Percentiles rank a stretch among this genome's conserved stretches.
These are phyloP conservation scores for Siphonodentalium dalli DNA, from an alignment of 2,888 invertebrate species.

Conservation along the genomic window DNA sequence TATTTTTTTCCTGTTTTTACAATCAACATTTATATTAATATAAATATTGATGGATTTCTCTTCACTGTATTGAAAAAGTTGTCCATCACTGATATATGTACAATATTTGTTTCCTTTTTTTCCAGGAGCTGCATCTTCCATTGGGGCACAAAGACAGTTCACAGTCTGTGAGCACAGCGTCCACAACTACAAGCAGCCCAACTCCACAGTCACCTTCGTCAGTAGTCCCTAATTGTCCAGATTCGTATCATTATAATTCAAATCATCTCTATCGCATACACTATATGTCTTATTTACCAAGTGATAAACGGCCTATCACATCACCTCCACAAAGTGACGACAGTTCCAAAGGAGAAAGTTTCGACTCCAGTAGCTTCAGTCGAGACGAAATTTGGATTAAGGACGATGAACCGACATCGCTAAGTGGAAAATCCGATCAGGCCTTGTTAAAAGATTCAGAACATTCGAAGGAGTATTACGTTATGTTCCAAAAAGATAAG, in stretches of 20 bases:
- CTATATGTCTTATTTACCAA: constrained; percentile 68
- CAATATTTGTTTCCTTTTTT: constrained; percentile 32
- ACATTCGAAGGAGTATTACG: constrained; percentile 49
- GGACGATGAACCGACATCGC: constrained; percentile 44
- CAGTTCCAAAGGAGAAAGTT: constrained; percentile 42
- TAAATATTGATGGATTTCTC: no score
- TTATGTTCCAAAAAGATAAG: constrained; percentile 49
- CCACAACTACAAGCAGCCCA: constrained; percentile 60
- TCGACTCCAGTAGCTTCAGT: constrained; percentile 39
- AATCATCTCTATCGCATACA: constrained; percentile 71
- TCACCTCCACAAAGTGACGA: constrained; percentile 50
- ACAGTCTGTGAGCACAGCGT: constrained; percentile 62
- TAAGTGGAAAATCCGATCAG: constrained; percentile 50
- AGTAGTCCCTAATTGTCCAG: constrained; percentile 43
- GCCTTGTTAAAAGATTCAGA: constrained; percentile 41
- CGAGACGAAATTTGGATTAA: constrained; percentile 56
- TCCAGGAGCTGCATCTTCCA: constrained; percentile 85
- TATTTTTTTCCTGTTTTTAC: no score
- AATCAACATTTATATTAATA: no score
- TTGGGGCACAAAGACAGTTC: constrained; percentile 73
- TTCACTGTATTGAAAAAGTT: no score
- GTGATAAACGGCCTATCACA: constrained; percentile 33
- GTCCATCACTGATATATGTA: background rate
- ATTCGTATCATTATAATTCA: constrained; percentile 46
- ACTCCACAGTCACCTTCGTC: constrained; percentile 53